Evolutionary conservation across 2,888 invertebrate species (phyloP).

Genomic region (Branchellion lobata): DNA sequence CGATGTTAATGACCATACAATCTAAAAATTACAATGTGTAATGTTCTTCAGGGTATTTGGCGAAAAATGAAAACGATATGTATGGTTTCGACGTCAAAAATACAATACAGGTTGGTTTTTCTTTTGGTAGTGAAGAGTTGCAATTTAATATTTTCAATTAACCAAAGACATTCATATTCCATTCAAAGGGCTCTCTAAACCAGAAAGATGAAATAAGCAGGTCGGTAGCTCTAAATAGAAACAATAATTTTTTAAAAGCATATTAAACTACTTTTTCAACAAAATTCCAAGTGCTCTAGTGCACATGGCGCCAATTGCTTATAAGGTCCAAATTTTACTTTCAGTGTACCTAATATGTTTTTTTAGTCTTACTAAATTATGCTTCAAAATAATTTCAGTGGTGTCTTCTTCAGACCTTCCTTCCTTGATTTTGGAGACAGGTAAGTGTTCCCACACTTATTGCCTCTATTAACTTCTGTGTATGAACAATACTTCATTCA

Average conservation of each 20-base stretch:
- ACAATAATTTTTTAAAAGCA: background rate
- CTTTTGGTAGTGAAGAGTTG: background rate
- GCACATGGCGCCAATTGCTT: too few species aligned
- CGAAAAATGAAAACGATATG: slow-evolving; percentile 8
- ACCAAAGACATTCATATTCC: background rate
- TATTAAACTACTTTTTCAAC: background rate
- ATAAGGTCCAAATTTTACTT: too few species aligned
- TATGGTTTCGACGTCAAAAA: slow-evolving; percentile 7
- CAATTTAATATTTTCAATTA: background rate
- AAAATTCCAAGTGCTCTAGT: too few species aligned
- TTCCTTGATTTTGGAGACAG: slow-evolving; percentile 29
- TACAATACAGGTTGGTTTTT: background rate
- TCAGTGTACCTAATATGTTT: too few species aligned
- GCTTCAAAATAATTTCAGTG: too few species aligned
- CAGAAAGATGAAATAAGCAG: background rate
- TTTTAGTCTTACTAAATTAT: too few species aligned
- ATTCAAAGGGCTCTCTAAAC: background rate
- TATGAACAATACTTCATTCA: too few species aligned
- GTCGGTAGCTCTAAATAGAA: slow-evolving; percentile 19
- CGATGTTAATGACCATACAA: too few species aligned
- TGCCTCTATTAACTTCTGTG: too few species aligned
- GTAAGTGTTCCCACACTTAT: background rate
- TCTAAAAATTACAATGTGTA: too few species aligned
- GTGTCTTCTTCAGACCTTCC: slow-evolving; percentile 23
- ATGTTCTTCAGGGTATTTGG: background rate